phyloP scores from a whole-genome alignment of 1,140 invertebrate genomes.

The Sarcophaga bullata region DNA sequence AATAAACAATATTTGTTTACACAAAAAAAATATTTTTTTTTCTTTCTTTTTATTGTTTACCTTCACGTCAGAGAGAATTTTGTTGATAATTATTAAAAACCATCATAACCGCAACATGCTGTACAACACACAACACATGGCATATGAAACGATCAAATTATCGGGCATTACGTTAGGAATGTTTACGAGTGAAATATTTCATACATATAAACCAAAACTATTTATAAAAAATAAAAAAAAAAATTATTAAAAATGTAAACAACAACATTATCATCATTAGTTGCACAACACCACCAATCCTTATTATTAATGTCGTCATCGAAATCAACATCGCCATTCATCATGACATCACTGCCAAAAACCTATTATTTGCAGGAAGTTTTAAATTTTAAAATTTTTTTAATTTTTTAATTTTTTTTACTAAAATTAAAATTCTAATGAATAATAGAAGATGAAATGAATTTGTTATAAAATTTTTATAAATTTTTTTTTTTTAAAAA shows the following conservation, averaged over 20 bases:
- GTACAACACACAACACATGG: not conserved
- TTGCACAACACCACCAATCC: not conserved
- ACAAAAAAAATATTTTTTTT: not conserved
- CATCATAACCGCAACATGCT: not conserved
- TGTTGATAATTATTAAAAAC: constrained; percentile 5
- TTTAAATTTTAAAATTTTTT: too few relatives aligned
- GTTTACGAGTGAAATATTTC: not conserved
- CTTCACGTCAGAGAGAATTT: not conserved
- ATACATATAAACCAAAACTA: not conserved
- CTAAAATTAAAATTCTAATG: too few relatives aligned
- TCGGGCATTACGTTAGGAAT: not conserved
- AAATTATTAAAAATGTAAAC: not conserved
- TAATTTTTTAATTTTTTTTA: too few relatives aligned
- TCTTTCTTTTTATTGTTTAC: not conserved
- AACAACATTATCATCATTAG: not conserved
- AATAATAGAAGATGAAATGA: too few relatives aligned
- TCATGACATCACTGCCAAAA: too few relatives aligned
- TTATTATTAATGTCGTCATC: too few relatives aligned
- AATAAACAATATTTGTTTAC: not conserved
- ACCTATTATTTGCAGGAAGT: too few relatives aligned
- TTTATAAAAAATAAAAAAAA: too few relatives aligned
- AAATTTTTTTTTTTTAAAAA: too few relatives aligned
- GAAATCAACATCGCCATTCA: too few relatives aligned
- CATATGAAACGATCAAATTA: too few relatives aligned
- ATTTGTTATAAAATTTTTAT: too few relatives aligned